Evolutionary conservation across 92 coral and sea anemone genomes (phyloP), one percentile per base, ranked within the genome.

Genomic region (Heteractis magnifica): DNA sequence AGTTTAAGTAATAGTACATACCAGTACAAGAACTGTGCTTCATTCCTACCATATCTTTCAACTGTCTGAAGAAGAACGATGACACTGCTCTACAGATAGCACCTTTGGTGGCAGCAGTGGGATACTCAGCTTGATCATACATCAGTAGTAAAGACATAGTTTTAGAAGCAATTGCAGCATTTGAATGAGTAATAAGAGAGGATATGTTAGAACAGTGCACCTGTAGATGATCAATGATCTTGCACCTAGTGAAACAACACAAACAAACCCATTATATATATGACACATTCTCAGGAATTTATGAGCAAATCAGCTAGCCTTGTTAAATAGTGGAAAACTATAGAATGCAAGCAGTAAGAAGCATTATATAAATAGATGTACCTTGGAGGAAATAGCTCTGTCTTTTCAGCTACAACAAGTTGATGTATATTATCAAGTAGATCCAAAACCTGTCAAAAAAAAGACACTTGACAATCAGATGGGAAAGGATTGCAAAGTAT

Each of bases 381-480:
- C 93, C 93, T 90, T 51, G 87, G 84, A 20, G 86, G 84, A n/a
- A 50, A 86, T 13, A 41, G 52, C 60, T 70, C 81, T 15, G 15
- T 80, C 26, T 60, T 64, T 44, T 84, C 90, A 79, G 72, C 71
- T 13, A 19, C 65, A 72, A 90, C 76, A 16, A 87, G 76, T 11
- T 80, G 79, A 52, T 80, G 81, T 18, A 90, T 19, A 79, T 90
- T 90, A 4, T 85, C 80, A 80, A 90, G 83, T 62, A 90, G 55
- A 58, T 52, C 62, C 65, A 83, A 52, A 3, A 87, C 77, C 93
- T 90, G 52, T 10, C 49, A 73, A 79, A 21, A n/a, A 10, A 62
- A n/a, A 1, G 1, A 62, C 1, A 2, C 3, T 34, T 34, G 44
- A 34, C 44, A 0, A 34, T 34, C 44, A 34, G 3, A 34, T 1